These are phyloP conservation scores for Habropoda laboriosa DNA, from an alignment of 1,140 invertebrate genomes.

Conservation along the genomic window DNA sequence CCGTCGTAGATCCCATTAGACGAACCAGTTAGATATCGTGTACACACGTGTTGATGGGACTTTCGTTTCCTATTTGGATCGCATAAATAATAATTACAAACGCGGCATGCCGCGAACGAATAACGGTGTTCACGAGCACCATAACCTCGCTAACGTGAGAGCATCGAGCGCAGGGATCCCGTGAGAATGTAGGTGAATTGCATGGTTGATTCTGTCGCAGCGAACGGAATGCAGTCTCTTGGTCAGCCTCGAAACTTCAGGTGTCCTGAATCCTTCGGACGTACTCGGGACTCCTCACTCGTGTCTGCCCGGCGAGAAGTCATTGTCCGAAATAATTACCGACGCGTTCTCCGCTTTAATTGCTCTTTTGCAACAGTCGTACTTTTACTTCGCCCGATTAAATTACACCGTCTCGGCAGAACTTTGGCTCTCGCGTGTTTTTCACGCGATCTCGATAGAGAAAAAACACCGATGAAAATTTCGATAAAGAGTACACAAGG, in stretches of 20 bases:
- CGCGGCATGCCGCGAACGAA: constrained; percentile 32
- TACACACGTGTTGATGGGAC: neutral
- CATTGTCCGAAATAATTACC: constrained; percentile 50
- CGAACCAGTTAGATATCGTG: neutral
- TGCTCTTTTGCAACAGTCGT: neutral
- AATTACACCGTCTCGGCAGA: neutral
- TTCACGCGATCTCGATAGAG: neutral
- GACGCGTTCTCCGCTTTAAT: neutral
- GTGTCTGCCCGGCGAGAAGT: neutral
- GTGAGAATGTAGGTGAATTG: constrained; percentile 76
- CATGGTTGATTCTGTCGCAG: constrained; percentile 49
- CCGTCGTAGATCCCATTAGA: neutral
- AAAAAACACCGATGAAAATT: neutral
- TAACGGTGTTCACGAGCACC: constrained; percentile 55
- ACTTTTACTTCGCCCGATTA: constrained; percentile 22
- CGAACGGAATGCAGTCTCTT: constrained; percentile 60
- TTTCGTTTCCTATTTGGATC: constrained; percentile 41
- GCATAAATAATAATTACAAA: constrained; percentile 27
- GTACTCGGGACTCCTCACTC: neutral
- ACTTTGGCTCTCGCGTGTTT: neutral
- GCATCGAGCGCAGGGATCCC: constrained; percentile 45
- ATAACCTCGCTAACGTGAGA: constrained; percentile 42
- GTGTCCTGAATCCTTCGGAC: neutral
- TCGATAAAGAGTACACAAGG: neutral
- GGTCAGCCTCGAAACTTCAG: constrained; percentile 11